These are phyloP conservation scores for Triplophysa rosa DNA, from an alignment of 2,113 vertebrate species.

Conservation along the genomic window DNA sequence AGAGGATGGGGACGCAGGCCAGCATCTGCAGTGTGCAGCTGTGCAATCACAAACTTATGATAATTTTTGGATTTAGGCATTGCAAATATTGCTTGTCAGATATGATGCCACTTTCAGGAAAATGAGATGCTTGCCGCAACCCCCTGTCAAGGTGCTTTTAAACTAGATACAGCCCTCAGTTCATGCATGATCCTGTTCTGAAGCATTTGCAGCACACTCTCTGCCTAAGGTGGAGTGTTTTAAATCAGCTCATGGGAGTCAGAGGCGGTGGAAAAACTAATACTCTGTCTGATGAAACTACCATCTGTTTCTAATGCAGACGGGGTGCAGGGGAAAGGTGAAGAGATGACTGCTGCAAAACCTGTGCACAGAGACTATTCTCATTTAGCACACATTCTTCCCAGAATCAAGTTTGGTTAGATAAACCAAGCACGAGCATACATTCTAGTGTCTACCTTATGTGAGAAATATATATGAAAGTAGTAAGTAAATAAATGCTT, in stretches of 20 bases:
- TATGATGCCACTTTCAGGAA: slow-evolving; percentile 8
- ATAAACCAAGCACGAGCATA: not conserved
- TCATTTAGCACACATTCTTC: no score
- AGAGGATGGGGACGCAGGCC: not conserved
- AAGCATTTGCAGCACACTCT: not conserved
- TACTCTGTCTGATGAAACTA: slow-evolving; percentile 18
- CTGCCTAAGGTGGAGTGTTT: not conserved
- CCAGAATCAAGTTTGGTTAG: not conserved
- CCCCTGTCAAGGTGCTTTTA: slow-evolving; percentile 2
- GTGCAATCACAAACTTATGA: not conserved
- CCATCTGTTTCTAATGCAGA: slow-evolving; percentile 17
- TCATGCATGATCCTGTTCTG: not conserved
- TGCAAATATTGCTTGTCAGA: not conserved
- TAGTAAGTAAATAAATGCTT: not conserved
- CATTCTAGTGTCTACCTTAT: not conserved
- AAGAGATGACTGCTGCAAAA: not conserved
- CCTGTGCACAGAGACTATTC: not conserved
- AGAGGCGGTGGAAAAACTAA: not conserved
- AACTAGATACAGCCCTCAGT: not conserved
- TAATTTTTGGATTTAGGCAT: not conserved
- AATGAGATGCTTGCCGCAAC: not conserved
- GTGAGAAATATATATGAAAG: not conserved
- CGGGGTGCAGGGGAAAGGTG: not conserved
- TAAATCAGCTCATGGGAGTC: not conserved
- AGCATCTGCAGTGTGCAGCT: not conserved